Conservation (phyloP, 2,888 invertebrate genomes). For the Stomorhina lunata region DNA sequence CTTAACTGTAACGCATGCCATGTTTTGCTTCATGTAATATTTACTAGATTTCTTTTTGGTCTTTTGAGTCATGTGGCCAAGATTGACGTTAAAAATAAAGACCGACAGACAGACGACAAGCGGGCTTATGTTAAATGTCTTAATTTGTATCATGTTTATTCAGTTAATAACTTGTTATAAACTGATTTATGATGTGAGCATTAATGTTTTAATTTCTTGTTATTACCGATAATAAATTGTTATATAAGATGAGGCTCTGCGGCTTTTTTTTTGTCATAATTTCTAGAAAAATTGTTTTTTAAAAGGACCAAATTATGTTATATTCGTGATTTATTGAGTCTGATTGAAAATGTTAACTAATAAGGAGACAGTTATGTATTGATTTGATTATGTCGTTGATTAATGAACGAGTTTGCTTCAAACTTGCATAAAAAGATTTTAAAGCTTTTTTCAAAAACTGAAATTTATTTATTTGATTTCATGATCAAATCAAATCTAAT, state of each 20-base stretch:
- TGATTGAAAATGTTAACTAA: not conserved
- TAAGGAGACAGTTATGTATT: too few relatives aligned
- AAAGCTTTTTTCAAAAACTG: too few relatives aligned
- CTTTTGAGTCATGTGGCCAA: too few relatives aligned
- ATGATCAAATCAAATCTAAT: too few relatives aligned
- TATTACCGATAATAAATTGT: constrained; percentile 56
- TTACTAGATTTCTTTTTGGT: constrained; percentile 15
- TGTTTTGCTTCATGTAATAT: constrained; percentile 19
- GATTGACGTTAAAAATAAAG: too few relatives aligned
- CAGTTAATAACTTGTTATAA: constrained; percentile 56
- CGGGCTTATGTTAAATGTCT: constrained; percentile 57
- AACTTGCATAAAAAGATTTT: too few relatives aligned
- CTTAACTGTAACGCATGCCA: constrained; percentile 35
- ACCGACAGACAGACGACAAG: not conserved
- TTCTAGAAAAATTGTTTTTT: not conserved
- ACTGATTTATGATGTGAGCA: constrained; percentile 60
- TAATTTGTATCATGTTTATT: constrained; percentile 57
- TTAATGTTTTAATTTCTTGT: constrained; percentile 56
- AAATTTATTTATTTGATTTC: too few relatives aligned
- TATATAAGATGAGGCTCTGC: constrained; percentile 30
- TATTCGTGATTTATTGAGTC: not conserved
- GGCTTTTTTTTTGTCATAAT: not conserved
- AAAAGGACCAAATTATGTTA: not conserved
- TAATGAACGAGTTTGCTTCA: not conserved
- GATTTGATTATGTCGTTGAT: too few relatives aligned